Percentiles rank a stretch among this genome's conserved stretches.
Evolutionary conservation across 1,140 invertebrate species (phyloP).

Genomic region (Wiebesia pumilae): DNA sequence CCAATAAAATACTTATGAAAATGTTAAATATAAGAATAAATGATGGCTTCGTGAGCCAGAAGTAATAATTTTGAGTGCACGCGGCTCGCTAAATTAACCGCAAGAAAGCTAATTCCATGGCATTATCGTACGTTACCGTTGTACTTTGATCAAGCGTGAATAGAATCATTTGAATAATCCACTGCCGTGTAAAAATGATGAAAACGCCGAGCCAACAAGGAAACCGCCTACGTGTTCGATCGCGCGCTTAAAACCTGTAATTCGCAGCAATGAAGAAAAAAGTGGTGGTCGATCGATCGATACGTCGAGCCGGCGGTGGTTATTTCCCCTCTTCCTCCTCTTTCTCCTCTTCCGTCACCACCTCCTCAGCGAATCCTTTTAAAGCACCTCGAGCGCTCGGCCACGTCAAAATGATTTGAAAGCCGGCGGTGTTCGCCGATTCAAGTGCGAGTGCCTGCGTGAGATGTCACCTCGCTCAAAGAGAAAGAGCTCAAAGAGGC

Average conservation of each 20-base stretch:
- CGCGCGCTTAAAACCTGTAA: not conserved
- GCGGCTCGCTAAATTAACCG: not conserved
- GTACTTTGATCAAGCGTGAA: not conserved
- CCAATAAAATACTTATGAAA: not conserved
- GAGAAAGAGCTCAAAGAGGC: constrained; percentile 28
- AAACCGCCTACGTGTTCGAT: constrained; percentile 5
- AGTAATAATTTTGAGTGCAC: not conserved
- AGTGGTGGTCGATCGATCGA: constrained; percentile 20
- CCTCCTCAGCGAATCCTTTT: not conserved
- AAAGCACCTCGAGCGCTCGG: constrained; percentile 22
- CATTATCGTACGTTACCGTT: not conserved
- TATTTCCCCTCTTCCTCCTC: not conserved
- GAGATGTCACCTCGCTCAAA: not conserved
- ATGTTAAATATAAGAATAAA: not conserved
- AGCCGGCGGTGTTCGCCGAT: not conserved
- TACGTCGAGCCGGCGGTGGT: not conserved
- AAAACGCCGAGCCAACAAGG: not conserved
- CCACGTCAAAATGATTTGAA: constrained; percentile 41
- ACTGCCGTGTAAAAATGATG: constrained; percentile 1
- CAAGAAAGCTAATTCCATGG: not conserved
- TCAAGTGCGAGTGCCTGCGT: not conserved
- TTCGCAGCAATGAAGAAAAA: not conserved
- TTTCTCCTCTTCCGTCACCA: not conserved
- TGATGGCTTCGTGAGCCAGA: not conserved
- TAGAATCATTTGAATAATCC: constrained; percentile 10